Base-by-base conservation (phyloP, 2,113 vertebrate species). In the Castor canadensis region DNA sequence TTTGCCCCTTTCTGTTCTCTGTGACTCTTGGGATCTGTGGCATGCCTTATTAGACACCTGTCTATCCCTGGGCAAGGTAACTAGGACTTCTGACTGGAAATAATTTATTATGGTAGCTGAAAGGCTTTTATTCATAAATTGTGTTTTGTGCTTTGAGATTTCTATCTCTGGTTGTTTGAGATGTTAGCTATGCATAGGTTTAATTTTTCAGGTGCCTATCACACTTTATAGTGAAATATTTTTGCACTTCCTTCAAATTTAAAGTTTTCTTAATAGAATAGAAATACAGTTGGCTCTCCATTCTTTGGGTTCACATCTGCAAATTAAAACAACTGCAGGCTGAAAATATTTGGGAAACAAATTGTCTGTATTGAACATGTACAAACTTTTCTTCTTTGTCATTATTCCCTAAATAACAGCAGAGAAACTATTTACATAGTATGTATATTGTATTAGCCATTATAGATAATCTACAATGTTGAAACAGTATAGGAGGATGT, bases 101-200 rank as follows among this genome's bases (percentile, higher is more conserved):
- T 67, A 85, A 77, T 87, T 77, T 89, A 26, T 47, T 28, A 12
- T n/a, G 84, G 38, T 38, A 92, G 58, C 40, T 66, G 54, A 58
- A 67, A 86, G 40, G 5, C 35, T 71, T 89, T 66, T 92, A 64
- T 64, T 91, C 91, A 69, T 86, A 72, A 93, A 11, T n/a, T 76
- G 28, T n/a, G 16, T 69, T 89, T 84, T 92, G 10, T 86, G 54
- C 62, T 54, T 1, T 72, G 77, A 47, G 28, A 26, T 93, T 89
- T 79, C 49, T 69, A 40, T 89, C 56, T 54, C 20, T 81, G 22
- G 13, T 86, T 88, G 17, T 93, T 43, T 43, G 75, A 40, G 45
- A 62, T 87, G 5, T 56, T 88, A 28, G 38, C 45, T 82, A 6
- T 72, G n/a, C 83, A 92, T 88, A 60, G 90, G 49, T 87, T 95